phyloP scores from a whole-genome alignment of 2,113 vertebrate genomes.

The Trematomus loennbergii region DNA sequence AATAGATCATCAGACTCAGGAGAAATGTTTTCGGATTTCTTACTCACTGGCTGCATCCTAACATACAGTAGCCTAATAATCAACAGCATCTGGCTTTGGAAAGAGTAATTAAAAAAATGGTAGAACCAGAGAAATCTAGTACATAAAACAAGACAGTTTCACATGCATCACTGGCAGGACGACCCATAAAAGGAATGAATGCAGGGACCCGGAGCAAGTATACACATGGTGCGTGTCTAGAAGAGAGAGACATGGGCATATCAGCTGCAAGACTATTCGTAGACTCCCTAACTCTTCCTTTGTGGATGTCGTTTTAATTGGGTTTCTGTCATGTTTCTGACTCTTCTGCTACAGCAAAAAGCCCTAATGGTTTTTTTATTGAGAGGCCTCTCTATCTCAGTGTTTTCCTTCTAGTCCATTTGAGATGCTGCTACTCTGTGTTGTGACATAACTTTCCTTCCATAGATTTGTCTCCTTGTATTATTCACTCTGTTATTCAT shows the following conservation, averaged over 20 bases:
- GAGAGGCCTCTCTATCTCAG: slow-evolving; percentile 17
- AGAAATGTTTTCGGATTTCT: no score
- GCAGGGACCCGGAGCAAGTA: not conserved
- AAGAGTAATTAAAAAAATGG: not conserved
- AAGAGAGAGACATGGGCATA: not conserved
- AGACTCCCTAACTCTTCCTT: slow-evolving; percentile 15
- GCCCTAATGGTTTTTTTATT: slow-evolving; percentile 53
- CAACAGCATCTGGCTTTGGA: not conserved
- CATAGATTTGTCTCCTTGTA: slow-evolving; percentile 31
- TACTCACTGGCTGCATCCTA: no score
- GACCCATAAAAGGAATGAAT: slow-evolving; percentile 19
- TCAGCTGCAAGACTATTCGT: slow-evolving; percentile 15
- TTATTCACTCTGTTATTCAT: slow-evolving; percentile 49
- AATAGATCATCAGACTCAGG: not conserved
- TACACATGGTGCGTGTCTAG: not conserved
- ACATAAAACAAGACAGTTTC: not conserved
- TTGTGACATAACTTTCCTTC: slow-evolving; percentile 47
- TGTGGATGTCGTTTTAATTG: slow-evolving; percentile 21
- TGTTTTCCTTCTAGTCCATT: slow-evolving; percentile 34
- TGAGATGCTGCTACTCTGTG: slow-evolving; percentile 26
- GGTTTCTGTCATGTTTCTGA: slow-evolving; percentile 27
- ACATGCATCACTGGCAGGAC: not conserved
- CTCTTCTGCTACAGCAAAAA: not conserved
- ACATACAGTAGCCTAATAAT: not conserved
- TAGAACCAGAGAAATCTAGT: not conserved